phyloP scores from a whole-genome alignment of 2,113 vertebrate genomes.

The Hiodon alosoides region DNA sequence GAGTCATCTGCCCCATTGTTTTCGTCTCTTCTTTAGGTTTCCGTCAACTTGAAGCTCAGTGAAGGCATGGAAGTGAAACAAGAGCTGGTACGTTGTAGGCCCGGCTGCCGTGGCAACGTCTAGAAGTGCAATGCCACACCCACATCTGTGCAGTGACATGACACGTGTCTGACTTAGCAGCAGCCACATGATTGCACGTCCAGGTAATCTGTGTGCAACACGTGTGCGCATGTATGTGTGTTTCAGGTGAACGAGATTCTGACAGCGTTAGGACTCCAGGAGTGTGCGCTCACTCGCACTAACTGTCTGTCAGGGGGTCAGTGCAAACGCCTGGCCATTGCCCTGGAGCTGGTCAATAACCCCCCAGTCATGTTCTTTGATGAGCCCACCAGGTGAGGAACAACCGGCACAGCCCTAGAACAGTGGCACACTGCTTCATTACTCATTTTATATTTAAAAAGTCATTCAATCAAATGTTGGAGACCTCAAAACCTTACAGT shows the following conservation, averaged over 20 bases:
- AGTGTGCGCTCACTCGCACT: conserved; percentile 86
- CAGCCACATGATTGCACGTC: not conserved
- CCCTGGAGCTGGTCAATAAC: conserved; percentile 93
- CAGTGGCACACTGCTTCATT: not conserved
- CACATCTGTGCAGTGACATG: too few species aligned
- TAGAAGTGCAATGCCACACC: not conserved
- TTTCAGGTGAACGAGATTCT: conserved; percentile 91
- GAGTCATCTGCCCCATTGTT: not conserved
- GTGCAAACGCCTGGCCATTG: conserved; percentile 91
- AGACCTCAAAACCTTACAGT: too few species aligned
- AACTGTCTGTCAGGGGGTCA: conserved; percentile 84
- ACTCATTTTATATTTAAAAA: not conserved
- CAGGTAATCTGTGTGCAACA: conserved; percentile 1
- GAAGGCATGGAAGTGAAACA: conserved; percentile 93
- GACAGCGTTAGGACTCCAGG: conserved; percentile 86
- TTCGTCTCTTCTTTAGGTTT: conserved; percentile 65
- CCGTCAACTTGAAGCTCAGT: conserved; percentile 88
- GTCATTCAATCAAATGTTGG: too few species aligned
- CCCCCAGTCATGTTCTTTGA: conserved; percentile 98
- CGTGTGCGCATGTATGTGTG: too few species aligned
- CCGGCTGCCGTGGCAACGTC: not conserved
- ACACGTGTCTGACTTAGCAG: not conserved
- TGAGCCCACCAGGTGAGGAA: conserved; percentile 86
- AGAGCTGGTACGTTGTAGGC: conserved; percentile 74
- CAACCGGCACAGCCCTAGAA: not conserved